Conservation (phyloP, 1,140 invertebrate species). For the Atopsyche davidsoni region DNA sequence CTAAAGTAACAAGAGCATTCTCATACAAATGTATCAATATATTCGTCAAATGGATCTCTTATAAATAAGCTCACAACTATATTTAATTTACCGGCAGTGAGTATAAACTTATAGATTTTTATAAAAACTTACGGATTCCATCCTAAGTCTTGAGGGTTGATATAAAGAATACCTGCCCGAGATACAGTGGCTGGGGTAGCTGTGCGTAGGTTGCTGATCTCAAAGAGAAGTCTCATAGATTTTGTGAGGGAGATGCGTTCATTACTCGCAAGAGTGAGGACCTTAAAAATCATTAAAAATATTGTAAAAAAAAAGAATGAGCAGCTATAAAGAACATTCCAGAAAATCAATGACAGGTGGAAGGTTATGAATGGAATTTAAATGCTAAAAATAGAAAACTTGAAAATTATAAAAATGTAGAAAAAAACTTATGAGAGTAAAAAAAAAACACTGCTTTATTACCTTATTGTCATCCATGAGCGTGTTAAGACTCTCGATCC, state of each 20-base stretch:
- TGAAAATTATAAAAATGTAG: too few relatives aligned
- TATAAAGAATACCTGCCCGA: constrained; percentile 83
- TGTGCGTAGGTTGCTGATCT: constrained; percentile 87
- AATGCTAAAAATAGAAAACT: too few relatives aligned
- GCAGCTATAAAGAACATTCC: too few relatives aligned
- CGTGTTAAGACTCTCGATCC: constrained; percentile 91
- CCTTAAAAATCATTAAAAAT: constrained; percentile 39
- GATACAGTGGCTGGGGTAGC: constrained; percentile 96
- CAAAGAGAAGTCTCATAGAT: constrained; percentile 87
- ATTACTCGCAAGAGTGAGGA: constrained; percentile 87
- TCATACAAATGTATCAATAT: too few relatives aligned
- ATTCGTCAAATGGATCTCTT: too few relatives aligned
- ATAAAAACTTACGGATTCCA: constrained; percentile 84
- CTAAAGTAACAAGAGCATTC: constrained; percentile 47
- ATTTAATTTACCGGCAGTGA: too few relatives aligned
- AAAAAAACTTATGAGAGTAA: neutral
- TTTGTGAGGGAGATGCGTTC: constrained; percentile 89
- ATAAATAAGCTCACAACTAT: too few relatives aligned
- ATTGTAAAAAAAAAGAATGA: too few relatives aligned
- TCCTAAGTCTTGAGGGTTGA: constrained; percentile 91
- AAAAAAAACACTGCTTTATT: neutral
- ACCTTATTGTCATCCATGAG: constrained; percentile 82
- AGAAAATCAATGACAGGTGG: too few relatives aligned
- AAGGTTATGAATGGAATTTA: too few relatives aligned
- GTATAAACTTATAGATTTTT: neutral